These are phyloP conservation scores for Zoanthus sociatus DNA, from an alignment of 92 coral and sea anemone species.

Conservation along the genomic window DNA sequence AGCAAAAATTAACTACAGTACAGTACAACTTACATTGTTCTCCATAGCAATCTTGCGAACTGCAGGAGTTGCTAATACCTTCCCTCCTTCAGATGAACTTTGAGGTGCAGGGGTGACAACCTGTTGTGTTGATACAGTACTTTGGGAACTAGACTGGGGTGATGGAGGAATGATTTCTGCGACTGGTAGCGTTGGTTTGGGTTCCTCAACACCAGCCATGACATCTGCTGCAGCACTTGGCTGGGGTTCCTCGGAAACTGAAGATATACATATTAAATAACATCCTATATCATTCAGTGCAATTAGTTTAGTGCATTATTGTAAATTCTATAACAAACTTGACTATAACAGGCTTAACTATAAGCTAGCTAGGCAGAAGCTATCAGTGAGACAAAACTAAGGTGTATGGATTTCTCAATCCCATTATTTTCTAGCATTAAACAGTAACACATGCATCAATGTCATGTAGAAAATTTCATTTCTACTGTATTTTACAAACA, in stretches of 20 bases:
- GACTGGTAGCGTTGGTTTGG: conserved; percentile 82
- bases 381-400: too few species aligned
- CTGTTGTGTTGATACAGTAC: conserved; percentile 34
- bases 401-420: too few species aligned
- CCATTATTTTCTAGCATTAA: too few species aligned
- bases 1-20: too few species aligned
- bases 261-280: background rate
- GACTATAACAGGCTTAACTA: too few species aligned
- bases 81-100: conserved; percentile 36
- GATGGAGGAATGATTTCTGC: conserved; percentile 84
- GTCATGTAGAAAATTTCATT: too few species aligned
- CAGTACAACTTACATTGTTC: conserved; percentile 65
- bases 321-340: too few species aligned
- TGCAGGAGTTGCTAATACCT: conserved; percentile 92
- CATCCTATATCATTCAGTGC: too few species aligned
- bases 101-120: background rate
- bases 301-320: too few species aligned
- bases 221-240: conserved; percentile 93
- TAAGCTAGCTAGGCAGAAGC: too few species aligned
- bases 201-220: conserved; percentile 87
- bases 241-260: conserved; percentile 59
- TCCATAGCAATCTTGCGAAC: conserved; percentile 96
- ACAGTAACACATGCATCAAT: too few species aligned
- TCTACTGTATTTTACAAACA: too few species aligned
- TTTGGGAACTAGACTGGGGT: conserved; percentile 52